Conservation (phyloP, 2,888 invertebrate genomes). For the Hedychridium roseum region DNA sequence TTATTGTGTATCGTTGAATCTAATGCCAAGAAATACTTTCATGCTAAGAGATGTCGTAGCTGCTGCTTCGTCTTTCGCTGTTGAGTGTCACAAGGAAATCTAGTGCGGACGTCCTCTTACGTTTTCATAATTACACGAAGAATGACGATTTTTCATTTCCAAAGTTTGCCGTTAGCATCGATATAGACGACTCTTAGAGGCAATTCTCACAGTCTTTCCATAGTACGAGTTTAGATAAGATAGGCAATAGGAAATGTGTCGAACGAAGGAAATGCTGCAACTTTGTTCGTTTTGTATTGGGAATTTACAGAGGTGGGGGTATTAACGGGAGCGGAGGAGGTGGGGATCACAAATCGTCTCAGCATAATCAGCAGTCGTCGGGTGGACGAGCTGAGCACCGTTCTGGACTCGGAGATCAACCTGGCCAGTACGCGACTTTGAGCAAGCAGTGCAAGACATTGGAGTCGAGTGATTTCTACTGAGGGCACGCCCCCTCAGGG, state of each 20-base stretch:
- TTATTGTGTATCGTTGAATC: too few species aligned
- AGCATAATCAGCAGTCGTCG: conserved; percentile 66
- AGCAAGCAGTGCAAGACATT: conserved; percentile 96
- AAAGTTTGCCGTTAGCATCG: too few species aligned
- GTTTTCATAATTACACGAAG: too few species aligned
- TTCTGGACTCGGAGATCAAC: conserved; percentile 64
- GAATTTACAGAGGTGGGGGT: conserved; percentile 63
- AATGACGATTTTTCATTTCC: too few species aligned
- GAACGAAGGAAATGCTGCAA: conserved; percentile 53
- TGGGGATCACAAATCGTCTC: conserved; percentile 62
- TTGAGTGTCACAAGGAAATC: too few species aligned
- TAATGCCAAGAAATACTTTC: too few species aligned
- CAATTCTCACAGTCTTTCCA: too few species aligned
- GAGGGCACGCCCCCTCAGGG: conserved; percentile 76
- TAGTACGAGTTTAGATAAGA: conserved; percentile 22
- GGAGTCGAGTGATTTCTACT: conserved; percentile 94
- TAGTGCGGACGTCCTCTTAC: too few species aligned
- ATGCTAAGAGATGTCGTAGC: too few species aligned
- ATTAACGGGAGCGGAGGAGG: conserved; percentile 60
- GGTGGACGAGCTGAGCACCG: conserved; percentile 65
- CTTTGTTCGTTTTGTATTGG: conserved; percentile 49
- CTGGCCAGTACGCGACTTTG: conserved; percentile 89
- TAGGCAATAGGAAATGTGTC: conserved; percentile 13
- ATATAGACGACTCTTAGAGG: too few species aligned
- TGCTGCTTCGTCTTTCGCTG: too few species aligned